A percentile compares a stretch with the other conserved stretches of the same genome.
phyloP scores from a whole-genome alignment of 2,113 vertebrate species.

The Sylvietta virens region DNA sequence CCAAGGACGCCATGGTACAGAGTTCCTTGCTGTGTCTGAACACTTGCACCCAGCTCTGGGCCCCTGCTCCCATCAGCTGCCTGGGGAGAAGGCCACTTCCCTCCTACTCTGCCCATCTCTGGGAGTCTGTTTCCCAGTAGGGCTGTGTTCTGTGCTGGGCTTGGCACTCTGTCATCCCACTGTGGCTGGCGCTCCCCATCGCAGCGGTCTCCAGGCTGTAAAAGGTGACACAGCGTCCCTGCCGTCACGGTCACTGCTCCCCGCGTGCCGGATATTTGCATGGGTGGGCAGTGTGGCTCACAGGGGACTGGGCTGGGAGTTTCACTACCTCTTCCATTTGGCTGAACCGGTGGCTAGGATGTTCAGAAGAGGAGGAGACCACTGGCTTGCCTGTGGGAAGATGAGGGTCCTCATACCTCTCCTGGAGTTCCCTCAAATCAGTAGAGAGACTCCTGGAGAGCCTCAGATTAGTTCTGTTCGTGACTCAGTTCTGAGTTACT shows the following conservation, averaged over 20 bases:
- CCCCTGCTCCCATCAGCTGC: background rate
- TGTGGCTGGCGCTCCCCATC: fast-evolving
- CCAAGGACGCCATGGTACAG: slow-evolving; percentile 21
- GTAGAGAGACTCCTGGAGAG: background rate
- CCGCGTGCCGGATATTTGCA: background rate
- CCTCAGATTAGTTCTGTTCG: background rate
- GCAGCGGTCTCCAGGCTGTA: background rate
- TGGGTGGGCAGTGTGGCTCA: background rate
- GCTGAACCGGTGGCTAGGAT: background rate
- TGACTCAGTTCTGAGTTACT: background rate
- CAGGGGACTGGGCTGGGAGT: background rate
- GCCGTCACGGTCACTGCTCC: background rate
- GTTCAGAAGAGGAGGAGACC: background rate
- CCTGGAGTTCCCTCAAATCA: background rate
- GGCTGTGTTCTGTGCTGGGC: fast-evolving
- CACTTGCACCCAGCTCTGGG: background rate
- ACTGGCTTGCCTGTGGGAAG: background rate
- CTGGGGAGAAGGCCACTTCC: background rate
- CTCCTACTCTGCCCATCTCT: background rate
- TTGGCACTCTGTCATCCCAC: fast-evolving
- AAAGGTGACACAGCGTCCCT: fast-evolving
- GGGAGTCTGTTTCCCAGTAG: background rate
- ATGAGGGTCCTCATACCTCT: background rate
- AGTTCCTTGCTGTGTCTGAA: background rate
- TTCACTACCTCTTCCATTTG: background rate